Conservation (phyloP, 2,797 vertebrate genomes). For the Platyrinchus mystaceus region DNA sequence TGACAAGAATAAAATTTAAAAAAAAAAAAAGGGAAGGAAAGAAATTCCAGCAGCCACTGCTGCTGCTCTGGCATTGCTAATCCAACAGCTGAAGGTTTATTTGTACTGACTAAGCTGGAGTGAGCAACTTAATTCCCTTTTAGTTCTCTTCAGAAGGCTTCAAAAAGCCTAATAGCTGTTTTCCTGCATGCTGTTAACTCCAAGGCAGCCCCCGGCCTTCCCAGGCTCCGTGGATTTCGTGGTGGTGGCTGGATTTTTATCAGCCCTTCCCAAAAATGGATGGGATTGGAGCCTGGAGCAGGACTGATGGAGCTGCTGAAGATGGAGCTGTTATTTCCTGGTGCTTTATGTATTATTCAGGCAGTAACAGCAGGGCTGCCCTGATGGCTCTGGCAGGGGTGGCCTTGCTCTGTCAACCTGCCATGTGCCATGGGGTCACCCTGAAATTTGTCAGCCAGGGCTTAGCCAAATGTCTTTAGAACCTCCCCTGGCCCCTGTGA, state of each 20-base stretch:
- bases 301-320: background rate
- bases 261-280: background rate
- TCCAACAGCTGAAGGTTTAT: constrained; percentile 45
- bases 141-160: constrained; percentile 25
- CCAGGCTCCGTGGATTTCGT: accelerated
- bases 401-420: accelerated
- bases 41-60: background rate
- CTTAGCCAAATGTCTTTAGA: background rate
- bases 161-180: background rate
- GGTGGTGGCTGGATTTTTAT: background rate
- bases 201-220: background rate
- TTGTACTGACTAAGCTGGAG: constrained; percentile 50
- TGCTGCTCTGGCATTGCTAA: background rate
- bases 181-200: background rate
- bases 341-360: accelerated
- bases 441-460: background rate
- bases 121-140: constrained; percentile 35
- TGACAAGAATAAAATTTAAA: background rate
- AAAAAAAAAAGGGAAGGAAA: background rate
- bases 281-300: background rate
- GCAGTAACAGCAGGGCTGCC: background rate
- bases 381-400: background rate
- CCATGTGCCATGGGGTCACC: accelerated
- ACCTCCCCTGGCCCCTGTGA: accelerated
- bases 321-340: background rate